Evolutionary conservation across 2,888 invertebrate genomes (phyloP), one percentile per base, ranked within the genome.

Genomic region (Philhelius pedissequus): DNA sequence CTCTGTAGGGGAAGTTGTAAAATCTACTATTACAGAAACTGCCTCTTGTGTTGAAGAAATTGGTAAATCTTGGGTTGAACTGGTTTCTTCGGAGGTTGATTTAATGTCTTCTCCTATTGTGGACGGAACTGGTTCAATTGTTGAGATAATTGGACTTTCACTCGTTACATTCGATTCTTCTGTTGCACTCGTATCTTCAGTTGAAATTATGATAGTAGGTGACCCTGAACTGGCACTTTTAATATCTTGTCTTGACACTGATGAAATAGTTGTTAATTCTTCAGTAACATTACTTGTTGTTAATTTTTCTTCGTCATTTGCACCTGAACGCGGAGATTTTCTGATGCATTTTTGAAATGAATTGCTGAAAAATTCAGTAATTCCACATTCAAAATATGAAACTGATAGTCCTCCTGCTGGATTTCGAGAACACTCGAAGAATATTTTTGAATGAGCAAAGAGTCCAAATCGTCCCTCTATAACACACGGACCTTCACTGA

Each of bases 191-290:
- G 20, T 6, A 50, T 25, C 38, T 60, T 32, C 25, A 32, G 62
- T 70, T 13, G 69, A 20, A 11, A 18, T 5, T 8, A 18, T 11
- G 0, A 43, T 6, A 18, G 11, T 22, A 5, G 20, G 43, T 6
- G n/a, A n/a, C n/a, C n/a, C n/a, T n/a, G 76, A 58, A 35, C 56
- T 56, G 0, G 7, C 11, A 11, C 5, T 20, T 11, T 60, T n/a
- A 30, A 27, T 18, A 20, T 20, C 62, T 30, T 8, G 8, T 25
- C 9, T 43, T 35, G 78, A 56, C 4, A 22, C 15, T 9, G 74
- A 69, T 2, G 83, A 70, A 38, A 80, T 68, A 25, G 71, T 80
- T 20, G 84, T 80, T 7, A 66, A 45, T 45, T 84, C 75, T 4
- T 76, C 56, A 40, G 40, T 30, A 27, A 5, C n/a, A n/a, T n/a